Base-by-base conservation (phyloP, 2,888 invertebrate species). In the Melanostoma mellinum region DNA sequence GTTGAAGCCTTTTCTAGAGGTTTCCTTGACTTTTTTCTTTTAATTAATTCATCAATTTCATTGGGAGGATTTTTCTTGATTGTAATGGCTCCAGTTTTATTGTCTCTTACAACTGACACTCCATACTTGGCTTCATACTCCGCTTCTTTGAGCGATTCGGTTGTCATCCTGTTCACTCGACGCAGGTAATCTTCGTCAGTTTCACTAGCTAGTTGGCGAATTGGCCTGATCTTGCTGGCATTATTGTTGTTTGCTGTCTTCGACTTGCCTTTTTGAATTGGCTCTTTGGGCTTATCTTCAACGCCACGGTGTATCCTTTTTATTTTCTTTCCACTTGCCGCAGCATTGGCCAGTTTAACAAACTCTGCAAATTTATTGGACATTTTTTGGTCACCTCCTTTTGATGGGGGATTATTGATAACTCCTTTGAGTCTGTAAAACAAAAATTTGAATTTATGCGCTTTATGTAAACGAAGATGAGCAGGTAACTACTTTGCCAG, bases 351-450 rank as follows among this genome's bases (percentile, higher is more conserved):
- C 0, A 94, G 87, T 85, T 93, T 92, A 10, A 95, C 94, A 58
- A 96, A 91, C 58, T 93, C 92, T 38, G 92, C 91, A n/a, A 96
- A 91, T 85, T 94, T 95, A 85, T 93, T 94, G 0, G 96, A 95
- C 36, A 96, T 90, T n/a, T 94, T 94, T 89, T 97, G 96, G 3
- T 94, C 94, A 85, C 95, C 94, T 2, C 93, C 92, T 87, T 95
- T 93, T 48, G 92, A 92, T 0, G 97, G 96, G 0, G 96, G 95
- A 68, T 94, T 94, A 90, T 97, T 95, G 74, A 95, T 94, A 90
- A 95, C 94, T 10, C 68, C 72, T 58, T 82, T 82, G 3, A 82
- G 61, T 42, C 82, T 82, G n/a, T 36, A 20, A 20, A 20, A 20
- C 20, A 20, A 20, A 20, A 20, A 20, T 20, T 20, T 20, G 20